Evolutionary conservation across 2,888 invertebrate species (phyloP), one percentile per base, ranked within the genome.

Genomic region (Macropis europaea): DNA sequence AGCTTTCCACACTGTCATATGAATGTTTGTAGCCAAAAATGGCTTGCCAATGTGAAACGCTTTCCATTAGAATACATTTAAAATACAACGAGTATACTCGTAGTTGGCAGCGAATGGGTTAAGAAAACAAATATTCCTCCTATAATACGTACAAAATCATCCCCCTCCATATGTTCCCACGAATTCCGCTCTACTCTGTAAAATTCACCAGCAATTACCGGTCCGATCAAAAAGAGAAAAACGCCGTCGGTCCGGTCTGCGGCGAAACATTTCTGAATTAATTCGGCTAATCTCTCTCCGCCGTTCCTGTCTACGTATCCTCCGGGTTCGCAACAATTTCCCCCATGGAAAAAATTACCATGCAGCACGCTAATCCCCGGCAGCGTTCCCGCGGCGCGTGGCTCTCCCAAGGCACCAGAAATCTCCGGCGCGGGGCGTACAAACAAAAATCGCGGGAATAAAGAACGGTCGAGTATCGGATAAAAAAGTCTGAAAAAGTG

Each of bases 371-470:
- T 69, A 72, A 69, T 72, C 66, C 54, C 54, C 36, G 9, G 15
- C 24, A 62, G 36, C 26, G 42, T 24, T 7, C 11, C 1, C 0
- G 48, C 22, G 17, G 9, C 54, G 24, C n/a, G 15, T 7, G 1
- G 28, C 53, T 6, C 53, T 68, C 52, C 61, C 61, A 72, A 72
- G 71, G 56, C 50, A 68, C 56, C 34, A 6, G 34, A 62, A 57
- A 60, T 40, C 22, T 34, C 36, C 47, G n/a, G 28, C 47, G 40
- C 28, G 45, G 63, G 68, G 50, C 53, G 60, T 40, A 38, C 45
- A 66, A 60, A 52, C 52, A 48, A 66, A 77, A 72, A 60, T 63
- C 62, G 62, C 57, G 15, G 38, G 52, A 70, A 66, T 72, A 54
- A 75, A 66, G 62, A 60, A 54, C 57, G 52, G 57, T 13, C 45